Conservation (phyloP, 2,113 vertebrate genomes). For the Meriones unguiculatus region DNA sequence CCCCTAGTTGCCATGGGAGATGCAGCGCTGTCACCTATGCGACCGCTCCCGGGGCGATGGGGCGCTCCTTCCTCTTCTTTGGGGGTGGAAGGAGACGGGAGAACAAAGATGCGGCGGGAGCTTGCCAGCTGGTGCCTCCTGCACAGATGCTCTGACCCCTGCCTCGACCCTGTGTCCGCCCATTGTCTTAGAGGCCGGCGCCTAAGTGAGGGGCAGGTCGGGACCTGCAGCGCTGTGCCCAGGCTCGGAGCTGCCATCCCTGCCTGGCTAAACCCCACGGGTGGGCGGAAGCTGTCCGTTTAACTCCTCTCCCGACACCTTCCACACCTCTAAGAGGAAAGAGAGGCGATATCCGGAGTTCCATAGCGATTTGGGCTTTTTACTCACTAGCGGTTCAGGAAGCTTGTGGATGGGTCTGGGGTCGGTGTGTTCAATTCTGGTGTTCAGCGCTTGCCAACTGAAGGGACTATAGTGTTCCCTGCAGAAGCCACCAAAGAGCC, state of each 20-base stretch:
- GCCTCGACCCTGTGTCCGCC: background rate
- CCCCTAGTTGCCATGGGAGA: constrained; percentile 25
- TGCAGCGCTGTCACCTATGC: background rate
- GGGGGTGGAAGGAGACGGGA: background rate
- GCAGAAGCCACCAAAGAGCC: background rate
- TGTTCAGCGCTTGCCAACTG: background rate
- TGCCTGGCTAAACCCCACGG: background rate
- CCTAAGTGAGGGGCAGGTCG: background rate
- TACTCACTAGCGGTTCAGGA: background rate
- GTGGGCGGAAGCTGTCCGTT: background rate
- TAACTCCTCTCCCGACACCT: background rate
- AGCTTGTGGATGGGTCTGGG: background rate
- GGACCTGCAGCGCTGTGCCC: background rate
- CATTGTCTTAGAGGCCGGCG: constrained; percentile 59
- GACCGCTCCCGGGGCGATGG: background rate
- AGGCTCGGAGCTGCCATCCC: background rate
- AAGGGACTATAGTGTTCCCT: no score
- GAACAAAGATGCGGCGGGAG: constrained; percentile 70
- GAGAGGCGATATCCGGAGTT: background rate
- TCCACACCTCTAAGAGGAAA: background rate
- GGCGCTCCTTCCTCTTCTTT: background rate
- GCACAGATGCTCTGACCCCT: background rate
- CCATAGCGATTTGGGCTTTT: background rate
- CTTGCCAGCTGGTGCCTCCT: background rate
- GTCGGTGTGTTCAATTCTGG: background rate